Evolutionary conservation across 1,140 invertebrate species (phyloP).

Genomic region (Brachionus paranguensis): DNA sequence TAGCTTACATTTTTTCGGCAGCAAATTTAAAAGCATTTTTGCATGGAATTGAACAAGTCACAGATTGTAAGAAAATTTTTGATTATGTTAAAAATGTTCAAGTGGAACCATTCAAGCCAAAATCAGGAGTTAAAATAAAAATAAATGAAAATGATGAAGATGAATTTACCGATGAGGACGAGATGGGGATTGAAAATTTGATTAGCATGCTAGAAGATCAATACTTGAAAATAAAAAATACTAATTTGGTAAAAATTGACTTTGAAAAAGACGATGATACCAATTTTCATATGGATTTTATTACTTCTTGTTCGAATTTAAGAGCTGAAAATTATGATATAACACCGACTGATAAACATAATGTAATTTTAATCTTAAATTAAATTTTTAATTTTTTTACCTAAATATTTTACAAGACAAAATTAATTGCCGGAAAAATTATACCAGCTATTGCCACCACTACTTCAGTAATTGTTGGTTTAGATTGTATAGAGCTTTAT

Average conservation of each 20-base stretch:
- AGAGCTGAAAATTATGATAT: conserved; percentile 94
- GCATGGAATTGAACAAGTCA: conserved; percentile 66
- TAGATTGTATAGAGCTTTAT: conserved; percentile 86
- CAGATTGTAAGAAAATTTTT: conserved; percentile 32
- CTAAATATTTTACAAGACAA: conserved; percentile 62
- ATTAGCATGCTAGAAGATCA: background rate
- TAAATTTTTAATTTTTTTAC: background rate
- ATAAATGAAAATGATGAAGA: conserved; percentile 66
- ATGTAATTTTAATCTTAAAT: background rate
- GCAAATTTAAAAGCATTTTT: conserved; percentile 87
- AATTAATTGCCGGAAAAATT: conserved; percentile 95
- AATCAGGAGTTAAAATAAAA: conserved; percentile 91
- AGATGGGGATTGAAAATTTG: background rate
- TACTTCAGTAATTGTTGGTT: conserved; percentile 87
- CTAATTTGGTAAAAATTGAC: conserved; percentile 75
- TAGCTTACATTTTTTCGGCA: conserved; percentile 86
- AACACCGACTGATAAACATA: conserved; percentile 78
- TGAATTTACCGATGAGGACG: background rate
- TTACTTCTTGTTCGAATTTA: conserved; percentile 91
- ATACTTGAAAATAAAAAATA: conserved; percentile 43
- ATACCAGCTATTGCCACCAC: conserved; percentile 98
- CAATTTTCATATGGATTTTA: conserved; percentile 98
- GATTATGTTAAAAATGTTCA: conserved; percentile 57
- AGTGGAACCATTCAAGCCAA: conserved; percentile 82
- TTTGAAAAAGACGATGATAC: conserved; percentile 98